phyloP scores from a whole-genome alignment of 2,888 invertebrate species.

The Agrilus mali region DNA sequence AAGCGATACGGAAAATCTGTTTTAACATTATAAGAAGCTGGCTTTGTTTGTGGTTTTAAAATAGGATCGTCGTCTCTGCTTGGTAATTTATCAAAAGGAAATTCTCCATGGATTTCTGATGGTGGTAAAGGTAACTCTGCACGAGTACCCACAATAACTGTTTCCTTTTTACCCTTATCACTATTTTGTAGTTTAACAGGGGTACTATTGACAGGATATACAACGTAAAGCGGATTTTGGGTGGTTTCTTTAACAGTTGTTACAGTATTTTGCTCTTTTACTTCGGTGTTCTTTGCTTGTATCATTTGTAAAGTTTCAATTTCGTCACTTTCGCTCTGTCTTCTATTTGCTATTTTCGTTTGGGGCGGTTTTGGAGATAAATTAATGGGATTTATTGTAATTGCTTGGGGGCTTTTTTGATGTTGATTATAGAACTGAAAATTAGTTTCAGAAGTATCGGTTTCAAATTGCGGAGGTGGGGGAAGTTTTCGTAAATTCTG shows the following conservation, averaged over 20 bases:
- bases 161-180: constrained; percentile 33
- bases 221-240: constrained; percentile 39
- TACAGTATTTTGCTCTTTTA: constrained; percentile 27
- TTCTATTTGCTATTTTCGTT: constrained; percentile 33
- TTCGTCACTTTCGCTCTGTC: constrained; percentile 36
- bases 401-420: constrained; percentile 3
- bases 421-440: constrained; percentile 1
- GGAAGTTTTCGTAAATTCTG: constrained; percentile 40
- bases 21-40: constrained; percentile 30
- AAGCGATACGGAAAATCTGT: constrained; percentile 53
- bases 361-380: constrained; percentile 31
- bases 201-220: constrained; percentile 45
- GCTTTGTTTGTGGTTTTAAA: constrained; percentile 31
- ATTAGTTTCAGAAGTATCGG: too few relatives aligned
- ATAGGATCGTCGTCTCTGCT: constrained; percentile 31
- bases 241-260: constrained; percentile 22
- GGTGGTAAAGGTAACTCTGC: constrained; percentile 37
- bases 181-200: constrained; percentile 37
- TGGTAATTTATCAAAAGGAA: constrained; percentile 15
- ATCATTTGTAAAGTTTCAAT: constrained; percentile 59
- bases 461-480: constrained; percentile 14
- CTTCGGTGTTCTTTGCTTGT: constrained; percentile 39
- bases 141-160: constrained; percentile 42
- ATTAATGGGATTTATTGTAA: constrained; percentile 3
- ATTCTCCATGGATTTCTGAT: constrained; percentile 16